These are phyloP conservation scores for Trichechus manatus DNA, from an alignment of 2,113 vertebrate species.

Conservation along the genomic window DNA sequence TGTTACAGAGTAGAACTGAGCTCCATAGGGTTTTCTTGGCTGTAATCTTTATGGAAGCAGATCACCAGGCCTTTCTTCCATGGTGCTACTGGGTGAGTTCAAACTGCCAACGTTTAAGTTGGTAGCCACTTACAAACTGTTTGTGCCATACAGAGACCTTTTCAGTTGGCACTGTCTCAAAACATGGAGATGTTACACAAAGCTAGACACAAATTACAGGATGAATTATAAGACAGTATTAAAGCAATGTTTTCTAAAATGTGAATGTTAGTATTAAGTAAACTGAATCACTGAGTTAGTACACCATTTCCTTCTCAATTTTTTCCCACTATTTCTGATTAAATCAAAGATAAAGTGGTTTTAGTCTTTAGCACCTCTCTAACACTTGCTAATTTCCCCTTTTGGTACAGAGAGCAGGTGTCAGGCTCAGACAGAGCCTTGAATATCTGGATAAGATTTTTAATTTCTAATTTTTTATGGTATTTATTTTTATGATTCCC, in stretches of 20 bases:
- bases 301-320: constrained; percentile 4
- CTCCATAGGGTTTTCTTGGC: too few relatives aligned
- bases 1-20: too few relatives aligned
- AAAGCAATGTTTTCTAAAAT: constrained; percentile 1
- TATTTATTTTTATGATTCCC: neutral
- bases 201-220: neutral
- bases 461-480: neutral
- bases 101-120: too few relatives aligned
- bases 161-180: neutral
- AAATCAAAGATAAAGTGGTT: neutral
- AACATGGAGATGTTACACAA: neutral
- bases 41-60: too few relatives aligned
- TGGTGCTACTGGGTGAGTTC: too few relatives aligned
- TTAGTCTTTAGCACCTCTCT: neutral
- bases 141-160: neutral
- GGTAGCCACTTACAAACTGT: too few relatives aligned
- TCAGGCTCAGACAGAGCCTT: neutral
- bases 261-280: neutral
- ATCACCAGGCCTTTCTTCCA: too few relatives aligned
- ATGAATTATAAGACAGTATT: neutral
- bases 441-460: neutral
- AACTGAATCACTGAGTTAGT: neutral
- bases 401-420: neutral
- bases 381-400: neutral
- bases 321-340: constrained; percentile 1